phyloP scores from a whole-genome alignment of 2,113 vertebrate species.

The Climacteris rufus region DNA sequence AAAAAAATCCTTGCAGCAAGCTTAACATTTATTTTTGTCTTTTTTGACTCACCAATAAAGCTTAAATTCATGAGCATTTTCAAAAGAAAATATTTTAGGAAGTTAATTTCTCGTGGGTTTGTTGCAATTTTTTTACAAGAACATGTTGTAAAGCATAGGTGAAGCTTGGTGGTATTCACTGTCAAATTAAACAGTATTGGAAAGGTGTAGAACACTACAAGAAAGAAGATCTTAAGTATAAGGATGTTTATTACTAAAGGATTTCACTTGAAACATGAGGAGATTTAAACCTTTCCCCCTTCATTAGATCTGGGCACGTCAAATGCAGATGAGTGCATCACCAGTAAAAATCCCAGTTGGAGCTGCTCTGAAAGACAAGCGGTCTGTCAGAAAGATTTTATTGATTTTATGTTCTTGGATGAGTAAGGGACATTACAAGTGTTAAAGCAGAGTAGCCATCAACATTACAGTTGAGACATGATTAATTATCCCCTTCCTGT shows the following conservation, averaged over 20 bases:
- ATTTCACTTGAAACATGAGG: background rate
- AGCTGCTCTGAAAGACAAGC: background rate
- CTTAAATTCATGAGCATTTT: background rate
- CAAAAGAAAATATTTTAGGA: background rate
- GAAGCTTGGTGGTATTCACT: background rate
- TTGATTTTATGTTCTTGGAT: background rate
- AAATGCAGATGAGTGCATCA: background rate
- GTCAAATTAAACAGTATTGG: background rate
- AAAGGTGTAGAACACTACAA: background rate
- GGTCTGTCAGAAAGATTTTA: background rate
- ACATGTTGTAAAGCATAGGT: background rate
- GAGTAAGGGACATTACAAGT: background rate
- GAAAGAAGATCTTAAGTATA: background rate
- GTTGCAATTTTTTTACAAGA: background rate
- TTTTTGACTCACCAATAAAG: background rate
- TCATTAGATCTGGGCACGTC: background rate
- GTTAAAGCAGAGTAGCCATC: background rate
- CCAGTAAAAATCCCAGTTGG: background rate
- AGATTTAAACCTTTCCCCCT: background rate
- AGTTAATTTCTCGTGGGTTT: background rate
- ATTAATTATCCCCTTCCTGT: slow-evolving; percentile 28
- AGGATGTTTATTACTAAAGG: background rate
- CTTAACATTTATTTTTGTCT: background rate
- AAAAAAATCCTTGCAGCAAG: background rate
- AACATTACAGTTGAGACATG: background rate